Conservation (phyloP, 2,888 invertebrate species). For the Leptopilina syphax region DNA sequence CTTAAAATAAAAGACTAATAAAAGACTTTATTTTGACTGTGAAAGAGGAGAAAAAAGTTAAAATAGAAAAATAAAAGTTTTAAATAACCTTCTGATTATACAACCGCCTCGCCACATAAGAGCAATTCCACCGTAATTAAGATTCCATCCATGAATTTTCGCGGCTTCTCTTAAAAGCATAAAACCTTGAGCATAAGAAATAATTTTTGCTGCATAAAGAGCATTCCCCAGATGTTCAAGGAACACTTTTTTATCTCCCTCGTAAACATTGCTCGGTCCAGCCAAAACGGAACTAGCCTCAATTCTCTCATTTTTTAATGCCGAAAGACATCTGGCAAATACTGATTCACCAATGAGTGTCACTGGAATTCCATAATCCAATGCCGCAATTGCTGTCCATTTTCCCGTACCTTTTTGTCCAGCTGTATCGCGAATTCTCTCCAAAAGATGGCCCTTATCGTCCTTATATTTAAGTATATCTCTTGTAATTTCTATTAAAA, state of each 20-base stretch:
- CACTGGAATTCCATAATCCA: constrained; percentile 97
- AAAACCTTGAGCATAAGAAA: constrained; percentile 99
- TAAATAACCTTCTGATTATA: constrained; percentile 91
- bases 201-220: constrained; percentile 97
- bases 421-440: constrained; percentile 96
- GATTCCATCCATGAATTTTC: constrained; percentile 92
- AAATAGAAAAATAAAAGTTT: constrained; percentile 36
- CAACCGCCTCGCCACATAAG: constrained; percentile 99
- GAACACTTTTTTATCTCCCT: constrained; percentile 88
- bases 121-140: constrained; percentile 98
- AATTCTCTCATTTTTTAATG: constrained; percentile 92
- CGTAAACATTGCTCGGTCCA: constrained; percentile 83
- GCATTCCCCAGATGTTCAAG: constrained; percentile 92
- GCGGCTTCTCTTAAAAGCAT: constrained; percentile 97
- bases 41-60: not conserved
- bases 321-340: constrained; percentile 96
- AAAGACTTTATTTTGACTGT: too few relatives aligned
- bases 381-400: constrained; percentile 98
- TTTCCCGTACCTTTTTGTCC: constrained; percentile 99
- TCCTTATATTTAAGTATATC: constrained; percentile 96
- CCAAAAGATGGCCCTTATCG: constrained; percentile 88
- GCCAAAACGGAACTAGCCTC: constrained; percentile 86
- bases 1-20: too few relatives aligned
- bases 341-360: constrained; percentile 99
- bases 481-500: constrained; percentile 97